Evolutionary conservation across 1,140 invertebrate genomes (phyloP), one percentile per base, ranked within the genome.

Genomic region (Bombus soroeensis): DNA sequence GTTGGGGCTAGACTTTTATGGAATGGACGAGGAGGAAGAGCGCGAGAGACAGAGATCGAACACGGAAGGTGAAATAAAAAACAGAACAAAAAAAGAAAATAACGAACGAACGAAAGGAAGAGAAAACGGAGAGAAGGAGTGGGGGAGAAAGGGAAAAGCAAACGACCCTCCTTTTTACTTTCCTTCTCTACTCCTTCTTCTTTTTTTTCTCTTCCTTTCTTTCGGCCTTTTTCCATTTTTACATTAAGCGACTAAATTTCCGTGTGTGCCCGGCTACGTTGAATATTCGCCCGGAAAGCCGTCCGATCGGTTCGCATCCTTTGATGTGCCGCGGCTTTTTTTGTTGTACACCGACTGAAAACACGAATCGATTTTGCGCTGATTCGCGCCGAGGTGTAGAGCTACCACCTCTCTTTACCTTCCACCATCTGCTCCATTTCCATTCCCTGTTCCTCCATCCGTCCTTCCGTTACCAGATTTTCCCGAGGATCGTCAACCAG

Each of bases 201-300:
- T 9, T 12, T 15, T 3, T 12, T 25, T 78, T 3, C 9, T 15
- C 28, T 53, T 15, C n/a, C 13, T 66, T 41, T 62, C 32, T 39
- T 22, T 41, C 34, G 34, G n/a, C 37, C 12, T 34, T 84, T 10
- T 57, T 47, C 70, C 80, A 80, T 87, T 74, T 72, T 89, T 73
- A 72, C 83, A 88, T 88, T 88, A 90, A 90, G 72, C 83, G 41
- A 70, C 72, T 88, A 88, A 90, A 90, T 85, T 90, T 88, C 89
- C 89, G 62, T 68, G 71, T 75, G 80, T 66, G 28, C 53, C 74
- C 74, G 6, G 64, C 47, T 79, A 79, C 53, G 68, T 34, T 34
- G 86, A 85, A 88, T 83, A 88, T 88, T 89, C 79, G 57, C 66
- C 62, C 59, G 82, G 76, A 83, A 90, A 90, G 81, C 89, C 64